Base-by-base conservation (phyloP, 2,888 invertebrate species). In the Dichetophora obliterata region DNA sequence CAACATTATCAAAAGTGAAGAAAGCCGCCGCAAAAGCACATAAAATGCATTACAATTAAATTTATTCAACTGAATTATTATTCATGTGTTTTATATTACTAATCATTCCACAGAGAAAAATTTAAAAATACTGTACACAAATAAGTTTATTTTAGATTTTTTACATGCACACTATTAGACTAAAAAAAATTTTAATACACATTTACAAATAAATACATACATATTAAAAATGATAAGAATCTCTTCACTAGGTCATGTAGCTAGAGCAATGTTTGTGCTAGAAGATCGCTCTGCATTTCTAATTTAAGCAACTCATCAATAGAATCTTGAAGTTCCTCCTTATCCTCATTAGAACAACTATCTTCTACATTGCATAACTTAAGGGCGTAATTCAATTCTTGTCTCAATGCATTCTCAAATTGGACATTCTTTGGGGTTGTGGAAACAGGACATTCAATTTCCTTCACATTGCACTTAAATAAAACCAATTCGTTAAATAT, bases 1-100 rank as follows among this genome's bases (percentile, higher is more conserved):
- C 79, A 86, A 83, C 65, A 89, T 89, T 14, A 89, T 89, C 61
- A 84, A 86, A 34, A 83, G 81, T 48, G 89, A 89, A 82, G 89
- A 89, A 81, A 82, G 83, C 66, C 82, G 86, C 48, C 82, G 87
- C 16, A 82, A 81, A 68, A 84, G 84, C 72, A 77, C 74, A 59
- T 74, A 48, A 52, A 70, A 52, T 69, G 31, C 8, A 6, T 54
- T 43, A 34, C 4, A 43, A 43, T 0, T 22, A 66, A 43, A 43
- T 9, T n/a, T 1, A 2, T 3, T 3, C n/a, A 24, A 59, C 11
- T 24, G 59, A 6, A 8, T 24, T 24, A 24, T 59, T 24, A 24
- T 59, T 24, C 22, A 59, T 59, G n/a, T 22, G 19, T 11, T 27
- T 66, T 43, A 54, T 43, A 22, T 66, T 22, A 48, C 3, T 48